These are phyloP conservation scores for Labeo rohita DNA, from an alignment of 2,113 vertebrate species.

Conservation along the genomic window DNA sequence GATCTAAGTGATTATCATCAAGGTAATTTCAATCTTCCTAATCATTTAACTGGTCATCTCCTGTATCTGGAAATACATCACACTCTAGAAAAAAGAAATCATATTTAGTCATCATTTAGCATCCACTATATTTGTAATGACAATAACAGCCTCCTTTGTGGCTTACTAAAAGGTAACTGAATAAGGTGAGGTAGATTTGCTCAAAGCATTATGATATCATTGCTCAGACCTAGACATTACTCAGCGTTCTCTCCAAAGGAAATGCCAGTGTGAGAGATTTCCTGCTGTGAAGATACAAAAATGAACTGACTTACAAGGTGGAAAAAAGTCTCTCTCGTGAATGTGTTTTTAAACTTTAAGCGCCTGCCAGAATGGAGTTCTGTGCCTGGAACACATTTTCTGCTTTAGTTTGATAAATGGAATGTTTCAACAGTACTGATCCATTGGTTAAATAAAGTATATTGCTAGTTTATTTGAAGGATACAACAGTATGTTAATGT, in stretches of 20 bases:
- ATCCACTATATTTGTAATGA: not conserved
- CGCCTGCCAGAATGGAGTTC: not conserved
- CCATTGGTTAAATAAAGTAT: not conserved
- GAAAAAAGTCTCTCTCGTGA: not conserved
- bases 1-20: constrained; percentile 4
- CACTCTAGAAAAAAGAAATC: not conserved
- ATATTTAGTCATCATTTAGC: not conserved
- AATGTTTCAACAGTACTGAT: not conserved
- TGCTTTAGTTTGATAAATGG: not conserved
- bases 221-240: constrained; percentile 43
- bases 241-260: constrained; percentile 57
- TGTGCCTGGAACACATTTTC: not conserved
- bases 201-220: constrained; percentile 29
- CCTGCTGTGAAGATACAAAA: constrained; percentile 51
- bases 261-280: constrained; percentile 65
- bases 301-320: constrained; percentile 14
- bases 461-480: not conserved
- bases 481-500: too few species aligned
- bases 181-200: not conserved
- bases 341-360: not conserved
- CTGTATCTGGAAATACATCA: not conserved
- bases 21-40: not conserved
- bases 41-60: not conserved
- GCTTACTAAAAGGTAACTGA: not conserved
- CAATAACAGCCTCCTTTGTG: not conserved